A percentile compares a stretch with the other conserved stretches of the same genome.
Conservation (phyloP, 2,113 vertebrate genomes). For the Podarcis cretensis region DNA sequence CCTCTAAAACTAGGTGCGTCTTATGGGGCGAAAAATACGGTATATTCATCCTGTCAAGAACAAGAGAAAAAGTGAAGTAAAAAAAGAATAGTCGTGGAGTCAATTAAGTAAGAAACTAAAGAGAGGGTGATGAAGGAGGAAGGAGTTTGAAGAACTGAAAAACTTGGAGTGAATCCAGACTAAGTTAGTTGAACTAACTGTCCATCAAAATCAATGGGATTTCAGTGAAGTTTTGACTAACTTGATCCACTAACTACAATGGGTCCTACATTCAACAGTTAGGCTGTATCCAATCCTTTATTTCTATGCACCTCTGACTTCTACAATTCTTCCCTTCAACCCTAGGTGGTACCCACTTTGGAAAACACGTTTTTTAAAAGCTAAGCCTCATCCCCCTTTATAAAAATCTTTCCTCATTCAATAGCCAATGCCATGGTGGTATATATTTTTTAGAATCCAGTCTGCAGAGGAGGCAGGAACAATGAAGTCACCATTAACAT, state of each 20-base stretch:
- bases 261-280: not conserved
- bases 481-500: not conserved
- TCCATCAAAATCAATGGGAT: not conserved
- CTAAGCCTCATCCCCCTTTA: not conserved
- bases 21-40: no score
- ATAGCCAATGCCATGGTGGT: not conserved
- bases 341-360: not conserved
- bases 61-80: not conserved
- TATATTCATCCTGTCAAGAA: not conserved
- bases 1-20: no score
- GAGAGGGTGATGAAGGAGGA: not conserved
- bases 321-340: not conserved
- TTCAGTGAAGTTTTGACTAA: not conserved
- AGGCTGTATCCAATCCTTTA: not conserved
- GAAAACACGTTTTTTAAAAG: not conserved
- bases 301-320: no score
- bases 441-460: not conserved
- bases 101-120: slow-evolving; percentile 14
- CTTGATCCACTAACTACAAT: not conserved
- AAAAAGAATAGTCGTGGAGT: not conserved
- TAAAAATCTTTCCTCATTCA: not conserved
- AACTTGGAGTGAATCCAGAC: not conserved
- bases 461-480: not conserved
- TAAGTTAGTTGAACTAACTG: not conserved
- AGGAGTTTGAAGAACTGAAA: not conserved